Conservation (phyloP, 53 echinoderm and acorn worm genomes). For the Henricia sp. region DNA sequence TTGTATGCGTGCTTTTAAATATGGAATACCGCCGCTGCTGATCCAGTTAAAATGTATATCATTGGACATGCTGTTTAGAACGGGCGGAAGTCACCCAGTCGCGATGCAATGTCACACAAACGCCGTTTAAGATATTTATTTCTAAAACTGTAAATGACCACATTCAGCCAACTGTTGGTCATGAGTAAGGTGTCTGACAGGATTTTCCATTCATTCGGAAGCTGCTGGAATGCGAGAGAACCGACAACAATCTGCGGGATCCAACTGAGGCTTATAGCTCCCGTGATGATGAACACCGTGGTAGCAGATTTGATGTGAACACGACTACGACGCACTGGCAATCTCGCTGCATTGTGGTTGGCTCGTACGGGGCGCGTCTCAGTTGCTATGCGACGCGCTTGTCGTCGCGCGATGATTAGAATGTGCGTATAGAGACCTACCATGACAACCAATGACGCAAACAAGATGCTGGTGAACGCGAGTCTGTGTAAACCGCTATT, state of each 20-base stretch:
- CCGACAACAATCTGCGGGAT: neutral
- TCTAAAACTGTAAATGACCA: conserved; percentile 15
- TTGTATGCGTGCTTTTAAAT: too few relatives aligned
- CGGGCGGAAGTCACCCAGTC: too few relatives aligned
- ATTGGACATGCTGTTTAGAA: too few relatives aligned
- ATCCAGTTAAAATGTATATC: too few relatives aligned
- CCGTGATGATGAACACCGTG: neutral
- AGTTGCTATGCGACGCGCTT: neutral
- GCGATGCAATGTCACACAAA: too few relatives aligned
- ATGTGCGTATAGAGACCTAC: too few relatives aligned
- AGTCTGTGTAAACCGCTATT: too few relatives aligned
- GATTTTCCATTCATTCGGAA: neutral
- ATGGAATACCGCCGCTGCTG: too few relatives aligned
- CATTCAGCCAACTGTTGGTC: conserved; percentile 3
- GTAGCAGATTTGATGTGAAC: neutral
- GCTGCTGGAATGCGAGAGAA: neutral
- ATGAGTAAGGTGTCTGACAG: neutral
- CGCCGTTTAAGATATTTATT: too few relatives aligned
- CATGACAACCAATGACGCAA: too few relatives aligned
- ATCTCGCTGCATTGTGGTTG: neutral
- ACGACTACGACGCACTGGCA: neutral
- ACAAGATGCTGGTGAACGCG: too few relatives aligned
- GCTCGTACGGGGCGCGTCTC: neutral
- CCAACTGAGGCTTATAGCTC: neutral
- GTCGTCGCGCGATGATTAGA: too few relatives aligned